Base-by-base conservation (phyloP, 2,888 invertebrate genomes). In the Agrilus biguttatus region DNA sequence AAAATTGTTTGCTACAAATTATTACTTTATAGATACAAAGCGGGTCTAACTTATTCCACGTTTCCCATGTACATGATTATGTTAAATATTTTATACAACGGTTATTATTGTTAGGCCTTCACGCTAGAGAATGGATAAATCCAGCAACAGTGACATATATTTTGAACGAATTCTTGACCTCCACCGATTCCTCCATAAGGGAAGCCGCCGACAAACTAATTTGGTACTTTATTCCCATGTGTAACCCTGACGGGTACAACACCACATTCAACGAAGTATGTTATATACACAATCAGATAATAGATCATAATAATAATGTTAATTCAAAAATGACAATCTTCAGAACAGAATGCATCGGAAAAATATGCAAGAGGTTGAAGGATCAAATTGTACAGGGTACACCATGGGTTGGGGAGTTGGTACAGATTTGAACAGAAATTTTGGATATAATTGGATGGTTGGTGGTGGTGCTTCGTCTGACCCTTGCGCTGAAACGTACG, bases 401-500 rank as follows among this genome's bases (percentile, higher is more conserved):
- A 5, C 21, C 5, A 5, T 3, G 21, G 21, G 21, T 21, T 5
- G 5, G 0, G 74, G 79, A 48, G 59, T 61, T 45, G 86, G 86
- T 5, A 74, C 76, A 0, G 86, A 87, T 62, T 74, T 82, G 1
- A 87, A 87, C 57, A 72, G 86, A 45, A 87, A 87, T 59, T 87
- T 80, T 78, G 78, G 71, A 45, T 76, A 70, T 55, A 73, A 74
- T 49, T 83, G 82, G 81, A 69, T 73, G 47, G 70, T n/a, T n/a
- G n/a, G 70, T 28, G 66, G 69, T 28, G 78, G 80, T 12, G 63
- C 75, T 0, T 77, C 74, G 47, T 55, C 48, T 1, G 50, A 67
- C 34, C 68, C 76, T 1, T 75, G 81, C 47, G 53, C 69, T 0
- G 74, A 80, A 6, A 71, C 60, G 0, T 84, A 70, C 56, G 77